Percentiles rank a stretch among this genome's conserved stretches.
phyloP scores from a whole-genome alignment of 2,888 invertebrate species.

The Coleophora deauratella region DNA sequence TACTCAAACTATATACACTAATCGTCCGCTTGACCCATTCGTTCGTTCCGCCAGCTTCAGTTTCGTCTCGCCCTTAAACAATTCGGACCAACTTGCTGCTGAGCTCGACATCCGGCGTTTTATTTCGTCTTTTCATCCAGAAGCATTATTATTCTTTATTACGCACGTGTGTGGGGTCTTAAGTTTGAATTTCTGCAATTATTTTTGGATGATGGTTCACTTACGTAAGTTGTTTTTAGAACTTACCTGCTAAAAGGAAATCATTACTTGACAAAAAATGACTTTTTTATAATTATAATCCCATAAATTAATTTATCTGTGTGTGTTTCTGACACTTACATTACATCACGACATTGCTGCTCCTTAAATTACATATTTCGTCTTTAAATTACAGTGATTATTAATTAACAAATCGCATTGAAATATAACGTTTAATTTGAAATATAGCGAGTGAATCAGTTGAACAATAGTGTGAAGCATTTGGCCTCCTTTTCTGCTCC shows the following conservation, averaged over 20 bases:
- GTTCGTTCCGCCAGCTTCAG: constrained; percentile 51
- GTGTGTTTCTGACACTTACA: constrained; percentile 12
- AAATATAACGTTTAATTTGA: too few relatives aligned
- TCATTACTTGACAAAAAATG: neutral
- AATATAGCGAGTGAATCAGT: too few relatives aligned
- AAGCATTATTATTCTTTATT: too few relatives aligned
- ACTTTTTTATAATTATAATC: too few relatives aligned
- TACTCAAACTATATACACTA: too few relatives aligned
- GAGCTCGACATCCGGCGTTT: constrained; percentile 57
- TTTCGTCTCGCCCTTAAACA: constrained; percentile 35
- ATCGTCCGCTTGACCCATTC: constrained; percentile 21
- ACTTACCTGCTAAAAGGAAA: neutral
- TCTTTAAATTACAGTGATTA: constrained; percentile 26
- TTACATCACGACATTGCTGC: constrained; percentile 34
- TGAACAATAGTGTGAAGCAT: constrained; percentile 6
- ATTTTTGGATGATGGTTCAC: too few relatives aligned
- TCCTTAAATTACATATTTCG: constrained; percentile 35
- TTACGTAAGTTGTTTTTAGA: too few relatives aligned
- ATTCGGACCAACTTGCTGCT: constrained; percentile 32
- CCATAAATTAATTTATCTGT: too few relatives aligned
- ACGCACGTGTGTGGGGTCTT: too few relatives aligned
- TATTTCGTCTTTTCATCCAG: constrained; percentile 30
- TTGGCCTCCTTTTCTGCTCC: constrained; percentile 30
- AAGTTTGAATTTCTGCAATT: too few relatives aligned
- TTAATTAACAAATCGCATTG: constrained; percentile 6